Conservation (phyloP, 2,888 invertebrate species). For the Cordilura impudica region DNA sequence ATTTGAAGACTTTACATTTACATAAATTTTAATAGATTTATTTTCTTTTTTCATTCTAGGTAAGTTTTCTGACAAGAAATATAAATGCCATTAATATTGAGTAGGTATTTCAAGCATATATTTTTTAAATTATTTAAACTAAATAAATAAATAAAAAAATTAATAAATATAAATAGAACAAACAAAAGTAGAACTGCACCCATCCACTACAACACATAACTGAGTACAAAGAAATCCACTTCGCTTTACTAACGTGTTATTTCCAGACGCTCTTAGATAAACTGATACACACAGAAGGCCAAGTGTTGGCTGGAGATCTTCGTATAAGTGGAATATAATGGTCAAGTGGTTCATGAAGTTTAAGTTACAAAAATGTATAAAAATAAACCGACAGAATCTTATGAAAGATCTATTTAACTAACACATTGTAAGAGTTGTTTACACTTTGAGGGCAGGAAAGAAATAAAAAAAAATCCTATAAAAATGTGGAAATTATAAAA, state of each 20-base stretch:
- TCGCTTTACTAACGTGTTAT: conserved; percentile 14
- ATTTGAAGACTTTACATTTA: too few relatives aligned
- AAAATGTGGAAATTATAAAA: background rate
- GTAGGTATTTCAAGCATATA: too few relatives aligned
- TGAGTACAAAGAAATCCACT: background rate
- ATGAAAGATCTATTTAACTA: background rate
- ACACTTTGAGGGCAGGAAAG: conserved; percentile 9
- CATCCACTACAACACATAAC: too few relatives aligned
- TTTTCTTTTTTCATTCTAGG: conserved; percentile 8
- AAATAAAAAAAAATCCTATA: background rate
- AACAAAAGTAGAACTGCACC: too few relatives aligned
- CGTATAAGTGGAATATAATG: background rate
- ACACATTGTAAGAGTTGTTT: conserved; percentile 12
- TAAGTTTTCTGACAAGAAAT: background rate
- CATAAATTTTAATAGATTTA: background rate
- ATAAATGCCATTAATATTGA: background rate
- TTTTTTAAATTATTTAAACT: too few relatives aligned
- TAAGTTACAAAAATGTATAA: too few relatives aligned
- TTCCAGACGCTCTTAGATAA: conserved; percentile 1
- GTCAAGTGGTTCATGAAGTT: conserved; percentile 39
- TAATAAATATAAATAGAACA: too few relatives aligned
- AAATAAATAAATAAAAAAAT: too few relatives aligned
- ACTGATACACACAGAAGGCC: conserved; percentile 32
- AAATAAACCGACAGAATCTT: background rate
- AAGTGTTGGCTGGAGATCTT: conserved; percentile 19